Conservation (phyloP, 2,113 vertebrate genomes). For the Rhinopomastus cyanomelas region DNA sequence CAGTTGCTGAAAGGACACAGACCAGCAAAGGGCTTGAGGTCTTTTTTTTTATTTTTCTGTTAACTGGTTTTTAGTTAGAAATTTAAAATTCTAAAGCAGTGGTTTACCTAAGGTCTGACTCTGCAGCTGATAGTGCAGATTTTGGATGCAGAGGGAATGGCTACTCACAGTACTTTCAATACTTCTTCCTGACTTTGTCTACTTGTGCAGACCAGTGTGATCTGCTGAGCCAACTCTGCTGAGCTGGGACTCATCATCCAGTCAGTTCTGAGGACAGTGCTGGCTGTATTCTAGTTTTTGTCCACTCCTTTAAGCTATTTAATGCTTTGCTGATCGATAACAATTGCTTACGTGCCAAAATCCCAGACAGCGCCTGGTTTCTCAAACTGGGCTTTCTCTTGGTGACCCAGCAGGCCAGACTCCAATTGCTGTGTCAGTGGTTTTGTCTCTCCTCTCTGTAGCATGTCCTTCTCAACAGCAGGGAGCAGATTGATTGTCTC, state of each 20-base stretch:
- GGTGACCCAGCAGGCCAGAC: constrained; percentile 27
- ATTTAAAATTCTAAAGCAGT: not conserved
- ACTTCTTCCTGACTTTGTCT: not conserved
- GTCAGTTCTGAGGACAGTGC: constrained; percentile 12
- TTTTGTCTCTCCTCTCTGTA: not conserved
- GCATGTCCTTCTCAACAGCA: not conserved
- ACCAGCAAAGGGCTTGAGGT: not conserved
- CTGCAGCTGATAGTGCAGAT: not conserved
- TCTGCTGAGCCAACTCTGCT: constrained; percentile 10
- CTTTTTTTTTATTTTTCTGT: not conserved
- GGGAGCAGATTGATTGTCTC: too few species aligned
- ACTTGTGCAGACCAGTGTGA: not conserved
- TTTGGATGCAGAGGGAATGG: not conserved
- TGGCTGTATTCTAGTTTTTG: not conserved
- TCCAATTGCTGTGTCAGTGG: not conserved
- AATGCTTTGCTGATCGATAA: not conserved
- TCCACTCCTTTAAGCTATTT: not conserved
- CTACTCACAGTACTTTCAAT: not conserved
- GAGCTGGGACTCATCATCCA: not conserved
- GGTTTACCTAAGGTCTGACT: constrained; percentile 11
- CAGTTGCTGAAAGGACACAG: not conserved
- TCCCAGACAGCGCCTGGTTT: not conserved
- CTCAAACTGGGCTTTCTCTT: not conserved
- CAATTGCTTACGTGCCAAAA: not conserved
- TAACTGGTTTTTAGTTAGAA: too few species aligned